phyloP scores from a whole-genome alignment of 64 coral and sea anemone species.

The Cladopsammia gracilis region DNA sequence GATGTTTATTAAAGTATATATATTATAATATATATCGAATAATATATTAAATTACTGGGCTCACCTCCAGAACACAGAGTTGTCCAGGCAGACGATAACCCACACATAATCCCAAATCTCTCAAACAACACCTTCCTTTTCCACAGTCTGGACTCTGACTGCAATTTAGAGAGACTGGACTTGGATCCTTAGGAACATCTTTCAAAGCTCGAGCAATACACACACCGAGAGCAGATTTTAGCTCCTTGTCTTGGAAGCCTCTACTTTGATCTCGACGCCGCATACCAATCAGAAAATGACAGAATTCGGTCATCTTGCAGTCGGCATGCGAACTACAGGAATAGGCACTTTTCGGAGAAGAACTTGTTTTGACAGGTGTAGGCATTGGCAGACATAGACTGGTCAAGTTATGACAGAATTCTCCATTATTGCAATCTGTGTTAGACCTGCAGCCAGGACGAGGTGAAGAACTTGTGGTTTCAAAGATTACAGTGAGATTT shows the following conservation, averaged over 20 bases:
- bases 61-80: conserved; percentile 45
- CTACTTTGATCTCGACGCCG: not conserved
- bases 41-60: not conserved
- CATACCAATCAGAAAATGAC: conserved; percentile 37
- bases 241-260: not conserved
- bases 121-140: conserved; percentile 32
- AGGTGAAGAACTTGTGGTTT: conserved; percentile 15
- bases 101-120: conserved; percentile 16
- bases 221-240: conserved; percentile 3
- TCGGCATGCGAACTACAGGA: conserved; percentile 34
- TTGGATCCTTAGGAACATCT: conserved; percentile 21
- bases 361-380: not conserved
- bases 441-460: not conserved
- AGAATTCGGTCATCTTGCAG: conserved; percentile 47
- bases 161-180: conserved; percentile 21
- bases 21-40: too few species aligned
- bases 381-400: conserved; percentile 21
- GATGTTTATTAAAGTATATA: too few species aligned
- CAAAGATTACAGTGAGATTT: conserved; percentile 8
- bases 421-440: conserved; percentile 24
- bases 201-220: conserved; percentile 31
- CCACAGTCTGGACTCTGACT: conserved; percentile 29
- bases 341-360: not conserved
- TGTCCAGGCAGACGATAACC: conserved; percentile 40
- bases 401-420: conserved; percentile 43